phyloP scores from a whole-genome alignment of 1,140 invertebrate species.

The Plodia interpunctella region DNA sequence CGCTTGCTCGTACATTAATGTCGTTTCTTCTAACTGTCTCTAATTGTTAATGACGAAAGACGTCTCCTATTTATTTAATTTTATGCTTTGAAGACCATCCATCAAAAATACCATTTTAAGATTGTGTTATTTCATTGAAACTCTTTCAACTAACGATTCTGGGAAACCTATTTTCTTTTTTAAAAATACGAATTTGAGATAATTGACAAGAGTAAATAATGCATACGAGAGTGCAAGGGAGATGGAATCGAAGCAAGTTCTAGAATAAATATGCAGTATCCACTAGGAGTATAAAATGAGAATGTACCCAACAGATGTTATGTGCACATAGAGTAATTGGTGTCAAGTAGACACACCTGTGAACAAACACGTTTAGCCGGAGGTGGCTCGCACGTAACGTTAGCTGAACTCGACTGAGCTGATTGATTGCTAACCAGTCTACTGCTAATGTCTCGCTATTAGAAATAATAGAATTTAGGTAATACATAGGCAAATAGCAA shows the following conservation, averaged over 20 bases:
- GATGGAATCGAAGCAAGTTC: too few species aligned
- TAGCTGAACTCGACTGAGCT: neutral
- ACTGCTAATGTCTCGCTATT: too few species aligned
- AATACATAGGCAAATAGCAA: too few species aligned
- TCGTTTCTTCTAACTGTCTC: neutral
- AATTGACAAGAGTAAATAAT: too few species aligned
- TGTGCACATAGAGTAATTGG: neutral
- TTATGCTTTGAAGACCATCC: neutral
- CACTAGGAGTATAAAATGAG: too few species aligned
- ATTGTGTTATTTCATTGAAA: neutral
- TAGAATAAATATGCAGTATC: too few species aligned
- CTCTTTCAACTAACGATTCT: neutral
- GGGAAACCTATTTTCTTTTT: neutral
- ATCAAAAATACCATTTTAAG: too few species aligned
- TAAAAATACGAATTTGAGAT: too few species aligned
- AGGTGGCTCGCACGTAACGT: neutral
- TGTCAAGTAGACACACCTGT: conserved; percentile 1
- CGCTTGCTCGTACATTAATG: neutral
- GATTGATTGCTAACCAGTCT: neutral
- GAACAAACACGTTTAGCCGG: conserved; percentile 2
- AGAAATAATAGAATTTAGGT: too few species aligned
- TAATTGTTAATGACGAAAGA: conserved; percentile 4
- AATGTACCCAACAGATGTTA: neutral
- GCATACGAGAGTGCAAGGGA: too few species aligned
- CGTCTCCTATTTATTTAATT: neutral